A percentile compares a stretch with the other conserved stretches of the same genome.
phyloP scores from a whole-genome alignment of 1,140 invertebrate genomes.

The Sarcophaga peregrina region DNA sequence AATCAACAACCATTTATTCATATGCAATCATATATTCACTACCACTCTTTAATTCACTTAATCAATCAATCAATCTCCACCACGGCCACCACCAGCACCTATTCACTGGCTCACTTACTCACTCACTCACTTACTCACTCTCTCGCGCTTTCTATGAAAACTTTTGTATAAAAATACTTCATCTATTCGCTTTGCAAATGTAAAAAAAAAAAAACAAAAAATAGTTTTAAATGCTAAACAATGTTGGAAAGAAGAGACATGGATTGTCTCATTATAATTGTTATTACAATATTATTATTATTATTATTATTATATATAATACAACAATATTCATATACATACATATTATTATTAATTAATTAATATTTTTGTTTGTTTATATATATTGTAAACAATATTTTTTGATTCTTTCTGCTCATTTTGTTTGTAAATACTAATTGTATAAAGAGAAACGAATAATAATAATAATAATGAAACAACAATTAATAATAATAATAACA shows the following conservation, averaged over 20 bases:
- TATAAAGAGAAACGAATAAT: not conserved
- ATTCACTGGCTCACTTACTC: not conserved
- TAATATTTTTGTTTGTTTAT: slow-evolving; percentile 10
- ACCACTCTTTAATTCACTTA: not conserved
- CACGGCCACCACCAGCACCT: not conserved
- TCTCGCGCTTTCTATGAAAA: not conserved
- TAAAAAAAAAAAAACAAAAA: not conserved
- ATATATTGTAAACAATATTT: not conserved
- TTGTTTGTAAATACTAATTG: slow-evolving; percentile 29
- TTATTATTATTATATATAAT: too few relatives aligned
- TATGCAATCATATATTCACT: not conserved
- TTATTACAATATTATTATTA: too few relatives aligned
- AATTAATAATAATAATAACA: not conserved
- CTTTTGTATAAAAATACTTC: not conserved
- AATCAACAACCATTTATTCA: not conserved
- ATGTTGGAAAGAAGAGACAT: not conserved
- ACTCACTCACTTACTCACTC: slow-evolving; percentile 11
- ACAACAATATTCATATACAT: too few relatives aligned
- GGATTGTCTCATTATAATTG: slow-evolving; percentile 9
- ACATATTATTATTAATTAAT: too few relatives aligned
- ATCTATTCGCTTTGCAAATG: not conserved
- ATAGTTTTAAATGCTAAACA: not conserved
- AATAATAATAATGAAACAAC: too few relatives aligned
- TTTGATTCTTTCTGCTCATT: slow-evolving; percentile 39
- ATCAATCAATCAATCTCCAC: not conserved